These are phyloP conservation scores for Euthynnus affinis DNA, from an alignment of 2,797 vertebrate genomes.

Conservation along the genomic window DNA sequence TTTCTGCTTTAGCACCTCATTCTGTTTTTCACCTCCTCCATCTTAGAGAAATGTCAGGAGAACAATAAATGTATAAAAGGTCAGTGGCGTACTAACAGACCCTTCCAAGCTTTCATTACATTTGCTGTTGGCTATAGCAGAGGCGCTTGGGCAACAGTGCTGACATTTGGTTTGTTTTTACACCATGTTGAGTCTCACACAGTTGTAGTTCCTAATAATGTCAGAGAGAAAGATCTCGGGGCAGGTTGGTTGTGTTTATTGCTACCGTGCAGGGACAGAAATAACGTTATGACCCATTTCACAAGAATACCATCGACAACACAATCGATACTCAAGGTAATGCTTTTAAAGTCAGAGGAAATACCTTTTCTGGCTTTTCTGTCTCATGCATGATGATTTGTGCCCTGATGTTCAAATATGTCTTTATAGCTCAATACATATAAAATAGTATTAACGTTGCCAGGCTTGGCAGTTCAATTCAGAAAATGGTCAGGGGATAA, in stretches of 20 bases:
- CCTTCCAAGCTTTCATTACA: conserved; percentile 85
- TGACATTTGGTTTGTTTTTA: conserved; percentile 90
- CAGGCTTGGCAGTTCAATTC: conserved; percentile 16
- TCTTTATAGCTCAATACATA: neutral
- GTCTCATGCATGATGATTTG: conserved; percentile 14
- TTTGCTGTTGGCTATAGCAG: conserved; percentile 79
- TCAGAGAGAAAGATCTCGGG: conserved; percentile 83
- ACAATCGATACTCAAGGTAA: conserved; percentile 74
- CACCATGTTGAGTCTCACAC: conserved; percentile 83
- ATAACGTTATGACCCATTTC: conserved; percentile 66
- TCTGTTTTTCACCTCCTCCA: conserved; percentile 79
- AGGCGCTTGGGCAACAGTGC: conserved; percentile 75
- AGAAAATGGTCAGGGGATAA: neutral
- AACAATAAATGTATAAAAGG: conserved; percentile 87
- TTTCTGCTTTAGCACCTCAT: conserved; percentile 78
- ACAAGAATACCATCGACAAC: conserved; percentile 62
- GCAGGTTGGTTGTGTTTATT: conserved; percentile 75
- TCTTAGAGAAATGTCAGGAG: conserved; percentile 87
- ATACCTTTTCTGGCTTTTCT: conserved; percentile 25
- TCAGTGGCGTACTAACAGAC: conserved; percentile 86
- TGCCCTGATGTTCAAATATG: neutral
- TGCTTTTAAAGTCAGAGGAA: conserved; percentile 49
- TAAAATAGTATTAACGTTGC: neutral
- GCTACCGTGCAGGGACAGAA: conserved; percentile 79
- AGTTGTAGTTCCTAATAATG: conserved; percentile 86